phyloP scores from a whole-genome alignment of 2,888 invertebrate genomes.

The Mythimna vitellina region DNA sequence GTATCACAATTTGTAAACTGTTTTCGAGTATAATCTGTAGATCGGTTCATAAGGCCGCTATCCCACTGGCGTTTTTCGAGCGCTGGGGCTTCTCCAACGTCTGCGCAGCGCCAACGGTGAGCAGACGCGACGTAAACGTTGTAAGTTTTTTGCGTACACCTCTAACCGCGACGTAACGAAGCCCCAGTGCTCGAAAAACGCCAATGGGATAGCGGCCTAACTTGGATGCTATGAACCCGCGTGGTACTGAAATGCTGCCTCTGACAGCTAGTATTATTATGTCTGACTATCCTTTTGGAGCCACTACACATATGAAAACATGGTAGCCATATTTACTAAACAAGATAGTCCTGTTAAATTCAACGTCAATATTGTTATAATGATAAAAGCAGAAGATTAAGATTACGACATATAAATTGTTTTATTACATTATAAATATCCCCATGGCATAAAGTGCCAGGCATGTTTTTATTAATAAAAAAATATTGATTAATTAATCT shows the following conservation, averaged over 20 bases:
- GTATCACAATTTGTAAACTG: constrained; percentile 1
- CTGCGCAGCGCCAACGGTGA: no score
- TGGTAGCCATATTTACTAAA: not conserved
- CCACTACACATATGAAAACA: not conserved
- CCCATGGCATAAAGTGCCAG: not conserved
- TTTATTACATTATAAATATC: constrained; percentile 29
- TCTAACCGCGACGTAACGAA: no score
- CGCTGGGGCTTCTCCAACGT: no score
- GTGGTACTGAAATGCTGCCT: not conserved
- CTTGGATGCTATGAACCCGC: not conserved
- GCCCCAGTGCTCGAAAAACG: no score
- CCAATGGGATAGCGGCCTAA: no score
- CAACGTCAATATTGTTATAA: constrained; percentile 7
- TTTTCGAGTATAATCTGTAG: not conserved
- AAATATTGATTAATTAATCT: constrained; percentile 17
- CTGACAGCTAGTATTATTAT: not conserved
- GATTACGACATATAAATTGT: constrained; percentile 27
- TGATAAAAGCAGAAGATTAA: constrained; percentile 39
- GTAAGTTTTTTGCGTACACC: no score
- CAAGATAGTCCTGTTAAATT: constrained; percentile 17
- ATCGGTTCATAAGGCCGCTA: no score
- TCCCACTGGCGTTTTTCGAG: no score
- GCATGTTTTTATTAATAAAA: not conserved
- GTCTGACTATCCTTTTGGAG: not conserved
- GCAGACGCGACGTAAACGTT: no score